phyloP scores from a whole-genome alignment of 2,888 invertebrate species.

The Caenorhabditis sulstoni region DNA sequence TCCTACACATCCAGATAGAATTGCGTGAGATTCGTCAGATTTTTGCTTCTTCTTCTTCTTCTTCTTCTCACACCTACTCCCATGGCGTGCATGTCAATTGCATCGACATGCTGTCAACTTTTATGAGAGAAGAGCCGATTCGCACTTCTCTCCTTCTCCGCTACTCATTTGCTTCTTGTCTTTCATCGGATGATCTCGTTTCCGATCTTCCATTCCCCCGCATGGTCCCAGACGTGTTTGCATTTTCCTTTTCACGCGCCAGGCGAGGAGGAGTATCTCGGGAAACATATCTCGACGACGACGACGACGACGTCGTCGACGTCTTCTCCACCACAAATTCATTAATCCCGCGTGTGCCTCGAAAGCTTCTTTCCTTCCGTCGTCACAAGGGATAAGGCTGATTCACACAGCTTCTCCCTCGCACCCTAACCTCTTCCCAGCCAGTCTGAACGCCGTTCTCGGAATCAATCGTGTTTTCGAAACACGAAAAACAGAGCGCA shows the following conservation, averaged over 20 bases:
- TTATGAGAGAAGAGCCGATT: conserved; percentile 18
- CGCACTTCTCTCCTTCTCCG: neutral
- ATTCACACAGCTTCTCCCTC: conserved; percentile 22
- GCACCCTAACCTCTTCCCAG: neutral
- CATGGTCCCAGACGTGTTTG: conserved; percentile 18
- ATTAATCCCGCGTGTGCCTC: conserved; percentile 42
- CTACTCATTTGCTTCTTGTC: conserved; percentile 5
- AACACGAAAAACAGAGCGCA: too few relatives aligned
- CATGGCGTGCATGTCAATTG: conserved; percentile 40
- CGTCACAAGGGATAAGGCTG: conserved; percentile 45
- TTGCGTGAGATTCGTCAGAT: conserved; percentile 50
- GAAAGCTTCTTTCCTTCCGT: conserved; percentile 32
- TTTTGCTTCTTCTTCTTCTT: conserved; percentile 34
- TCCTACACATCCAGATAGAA: conserved; percentile 5
- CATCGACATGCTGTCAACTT: conserved; percentile 36
- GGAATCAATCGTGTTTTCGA: neutral
- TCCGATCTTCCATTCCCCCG: conserved; percentile 3
- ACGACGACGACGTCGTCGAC: conserved; percentile 28
- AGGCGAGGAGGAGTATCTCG: conserved; percentile 17
- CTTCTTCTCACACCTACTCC: conserved; percentile 48
- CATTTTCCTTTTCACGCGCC: too few relatives aligned
- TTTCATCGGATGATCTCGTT: conserved; percentile 4
- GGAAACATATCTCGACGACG: conserved; percentile 47
- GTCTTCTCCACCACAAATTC: conserved; percentile 42
- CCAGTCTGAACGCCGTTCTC: neutral